These are phyloP conservation scores for Coecobrya sp. DNA, from an alignment of 2,888 invertebrate genomes.

Conservation along the genomic window DNA sequence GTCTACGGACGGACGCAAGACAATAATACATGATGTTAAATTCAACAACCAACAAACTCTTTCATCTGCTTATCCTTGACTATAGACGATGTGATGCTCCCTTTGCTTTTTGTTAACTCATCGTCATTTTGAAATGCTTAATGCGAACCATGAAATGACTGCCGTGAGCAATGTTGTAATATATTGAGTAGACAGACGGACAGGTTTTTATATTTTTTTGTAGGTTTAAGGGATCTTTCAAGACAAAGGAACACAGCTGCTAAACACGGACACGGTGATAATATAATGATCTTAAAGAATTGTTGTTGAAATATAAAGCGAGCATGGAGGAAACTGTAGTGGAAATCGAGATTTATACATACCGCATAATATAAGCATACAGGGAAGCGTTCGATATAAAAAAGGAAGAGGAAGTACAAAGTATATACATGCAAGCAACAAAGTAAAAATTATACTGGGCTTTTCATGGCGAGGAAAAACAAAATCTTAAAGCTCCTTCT, in stretches of 20 bases:
- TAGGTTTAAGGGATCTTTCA: conserved; percentile 52
- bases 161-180: conserved; percentile 59
- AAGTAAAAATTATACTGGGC: no score
- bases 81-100: background rate
- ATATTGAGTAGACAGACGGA: conserved; percentile 51
- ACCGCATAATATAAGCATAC: background rate
- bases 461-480: no score
- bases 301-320: conserved; percentile 7
- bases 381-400: no score
- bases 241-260: conserved; percentile 62
- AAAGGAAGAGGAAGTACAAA: no score
- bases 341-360: background rate
- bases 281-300: background rate
- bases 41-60: conserved; percentile 1
- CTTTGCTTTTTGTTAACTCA: conserved; percentile 25
- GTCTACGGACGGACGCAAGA: background rate
- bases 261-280: conserved; percentile 29
- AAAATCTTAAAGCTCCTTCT: no score
- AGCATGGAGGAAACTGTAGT: background rate
- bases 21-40: background rate
- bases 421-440: no score
- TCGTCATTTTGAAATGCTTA: conserved; percentile 29
- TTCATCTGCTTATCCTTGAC: background rate
- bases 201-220: conserved; percentile 62
- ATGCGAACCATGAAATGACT: conserved; percentile 45